A percentile compares a stretch with the other conserved stretches of the same genome.
Conservation (phyloP, 1,140 invertebrate species). For the Notospermus geniculatus region DNA sequence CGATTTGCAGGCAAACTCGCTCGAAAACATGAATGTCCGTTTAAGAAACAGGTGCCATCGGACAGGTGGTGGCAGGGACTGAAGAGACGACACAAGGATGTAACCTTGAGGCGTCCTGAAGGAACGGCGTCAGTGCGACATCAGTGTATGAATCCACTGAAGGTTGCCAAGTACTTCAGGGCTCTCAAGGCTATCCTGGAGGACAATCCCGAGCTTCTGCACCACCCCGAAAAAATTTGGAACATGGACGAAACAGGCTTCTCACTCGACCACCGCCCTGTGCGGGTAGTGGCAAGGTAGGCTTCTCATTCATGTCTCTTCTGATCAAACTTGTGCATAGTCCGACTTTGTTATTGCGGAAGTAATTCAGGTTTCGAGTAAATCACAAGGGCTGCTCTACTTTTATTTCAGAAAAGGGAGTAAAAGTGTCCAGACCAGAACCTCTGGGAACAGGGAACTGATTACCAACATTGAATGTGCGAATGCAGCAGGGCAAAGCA, state of each 20-base stretch:
- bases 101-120: neutral
- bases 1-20: neutral
- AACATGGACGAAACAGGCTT: constrained; percentile 5
- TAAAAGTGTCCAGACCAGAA: neutral
- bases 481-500: constrained; percentile 4
- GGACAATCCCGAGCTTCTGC: neutral
- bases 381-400: too few species aligned
- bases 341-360: too few species aligned
- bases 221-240: neutral
- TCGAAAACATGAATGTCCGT: neutral
- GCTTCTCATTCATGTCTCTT: neutral
- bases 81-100: neutral
- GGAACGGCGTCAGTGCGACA: neutral
- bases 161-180: neutral
- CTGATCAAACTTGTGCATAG: too few species aligned
- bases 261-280: neutral
- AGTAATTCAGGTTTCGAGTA: too few species aligned
- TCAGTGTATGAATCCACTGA: neutral
- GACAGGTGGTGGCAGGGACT: constrained; percentile 3
- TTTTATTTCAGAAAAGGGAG: constrained; percentile 10
- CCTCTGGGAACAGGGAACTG: neutral
- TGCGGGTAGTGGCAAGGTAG: constrained; percentile 8
- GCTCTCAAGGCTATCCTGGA: neutral
- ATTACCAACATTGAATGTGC: constrained; percentile 8
- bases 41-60: neutral